Percentiles rank a stretch among this genome's conserved stretches.
Conservation (phyloP, 2,113 vertebrate genomes). For the Ammospiza nelsoni region DNA sequence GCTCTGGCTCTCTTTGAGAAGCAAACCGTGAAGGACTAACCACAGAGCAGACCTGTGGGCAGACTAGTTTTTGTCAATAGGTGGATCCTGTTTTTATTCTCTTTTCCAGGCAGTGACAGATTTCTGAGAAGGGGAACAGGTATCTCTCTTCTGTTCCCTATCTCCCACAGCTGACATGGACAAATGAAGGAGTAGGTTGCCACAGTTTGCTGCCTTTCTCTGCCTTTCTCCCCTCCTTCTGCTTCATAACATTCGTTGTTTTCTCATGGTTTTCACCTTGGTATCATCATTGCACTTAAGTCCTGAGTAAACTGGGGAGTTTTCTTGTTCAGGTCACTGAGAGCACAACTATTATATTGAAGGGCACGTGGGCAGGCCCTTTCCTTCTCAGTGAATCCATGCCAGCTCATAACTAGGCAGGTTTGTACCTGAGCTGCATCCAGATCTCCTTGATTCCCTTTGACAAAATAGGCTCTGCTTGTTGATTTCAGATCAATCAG, state of each 20-base stretch:
- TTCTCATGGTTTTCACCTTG: neutral
- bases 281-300: neutral
- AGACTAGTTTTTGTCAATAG: neutral
- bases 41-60: neutral
- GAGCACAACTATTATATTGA: accelerated
- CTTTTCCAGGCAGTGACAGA: neutral
- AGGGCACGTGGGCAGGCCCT: neutral
- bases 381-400: neutral
- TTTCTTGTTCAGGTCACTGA: neutral
- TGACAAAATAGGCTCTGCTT: neutral
- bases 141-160: neutral
- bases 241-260: neutral
- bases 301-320: neutral
- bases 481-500: neutral
- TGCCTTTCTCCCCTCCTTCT: neutral
- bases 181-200: neutral
- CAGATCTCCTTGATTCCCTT: neutral
- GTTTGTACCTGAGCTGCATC: neutral
- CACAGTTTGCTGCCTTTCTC: neutral
- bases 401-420: neutral
- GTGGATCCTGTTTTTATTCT: neutral
- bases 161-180: neutral
- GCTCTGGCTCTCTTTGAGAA: neutral
- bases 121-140: neutral
- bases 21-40: neutral